Evolutionary conservation across 2,888 invertebrate genomes (phyloP).

Genomic region (Cecidostiba fungosa): DNA sequence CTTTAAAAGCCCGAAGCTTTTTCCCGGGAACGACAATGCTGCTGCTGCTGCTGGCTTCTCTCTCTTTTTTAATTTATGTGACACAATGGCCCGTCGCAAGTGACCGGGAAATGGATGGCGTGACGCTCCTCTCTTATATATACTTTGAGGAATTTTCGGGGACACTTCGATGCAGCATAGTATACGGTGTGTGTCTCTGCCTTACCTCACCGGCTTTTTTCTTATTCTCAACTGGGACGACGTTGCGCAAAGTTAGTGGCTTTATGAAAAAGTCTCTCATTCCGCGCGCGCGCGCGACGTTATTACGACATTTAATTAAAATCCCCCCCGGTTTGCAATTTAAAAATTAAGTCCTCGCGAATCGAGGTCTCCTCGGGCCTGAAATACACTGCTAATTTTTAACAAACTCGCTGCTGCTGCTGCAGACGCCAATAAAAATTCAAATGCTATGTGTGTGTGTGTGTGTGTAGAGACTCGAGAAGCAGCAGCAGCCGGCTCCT

Average conservation of each 20-base stretch:
- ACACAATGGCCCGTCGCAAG: slow-evolving; percentile 18
- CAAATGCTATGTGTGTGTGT: background rate
- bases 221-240: background rate
- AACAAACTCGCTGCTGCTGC: background rate
- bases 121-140: background rate
- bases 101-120: slow-evolving; percentile 21
- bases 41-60: background rate
- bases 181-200: background rate
- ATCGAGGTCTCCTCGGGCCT: background rate
- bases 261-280: background rate
- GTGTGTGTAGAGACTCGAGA: background rate
- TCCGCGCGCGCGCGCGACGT: background rate
- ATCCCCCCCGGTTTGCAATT: background rate
- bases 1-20: slow-evolving; percentile 45
- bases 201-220: background rate
- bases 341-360: slow-evolving; percentile 7
- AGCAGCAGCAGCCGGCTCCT: slow-evolving; percentile 23
- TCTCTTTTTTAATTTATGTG: slow-evolving; percentile 52
- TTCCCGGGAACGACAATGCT: slow-evolving; percentile 12
- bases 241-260: background rate
- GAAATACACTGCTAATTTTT: background rate
- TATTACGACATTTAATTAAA: slow-evolving; percentile 18
- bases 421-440: background rate
- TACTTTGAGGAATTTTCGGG: background rate
- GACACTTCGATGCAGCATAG: background rate